Evolutionary conservation across 2,113 vertebrate genomes (phyloP), one percentile per base, ranked within the genome.

Genomic region (Scalopus aquaticus): DNA sequence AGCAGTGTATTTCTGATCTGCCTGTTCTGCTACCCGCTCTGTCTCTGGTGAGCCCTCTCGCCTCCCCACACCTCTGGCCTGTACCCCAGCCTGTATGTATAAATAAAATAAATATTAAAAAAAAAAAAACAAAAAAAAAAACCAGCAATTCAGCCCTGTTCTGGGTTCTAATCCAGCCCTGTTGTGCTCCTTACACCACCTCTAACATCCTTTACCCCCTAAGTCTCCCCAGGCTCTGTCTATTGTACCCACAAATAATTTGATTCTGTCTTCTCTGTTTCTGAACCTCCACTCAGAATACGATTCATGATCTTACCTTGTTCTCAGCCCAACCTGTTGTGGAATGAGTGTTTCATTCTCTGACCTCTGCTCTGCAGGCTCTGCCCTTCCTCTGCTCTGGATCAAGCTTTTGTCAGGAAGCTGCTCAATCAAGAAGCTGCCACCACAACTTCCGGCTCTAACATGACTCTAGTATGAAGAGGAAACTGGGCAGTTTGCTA

Each of bases 361-460:
- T 22, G 44, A 72, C 78, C 20, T 58, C 20, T n/a, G 17, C 65
- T 12, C 20, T 10, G 44, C 35, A 93, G 62, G 72, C 37, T 28
- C 20, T 37, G 46, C 67, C 26, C 26, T 32, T 12, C 39, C 54
- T n/a, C n/a, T 54, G 11, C 67, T 83, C 49, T 10, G 17, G 39
- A 39, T 96, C 91, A 15, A 54, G 24, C 32, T 62, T n/a, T 77
- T 30, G 62, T 35, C 89, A 86, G 93, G 94, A 96, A 97, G 83
- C 86, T 83, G 90, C 85, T 89, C 89, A 96, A 88, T 95, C 91
- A 78, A 96, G 86, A 96, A n/a, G 69, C n/a, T 88, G 44, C 73
- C 44, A 81, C 95, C 91, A 30, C 95, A 86, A 65, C 94, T 95
- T 97, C 96, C 93, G 85, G 86, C 81, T 69, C 76, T 81, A 72